Percentiles rank a stretch among this genome's conserved stretches.
phyloP scores from a whole-genome alignment of 2,113 vertebrate species.

The Morone chrysops region DNA sequence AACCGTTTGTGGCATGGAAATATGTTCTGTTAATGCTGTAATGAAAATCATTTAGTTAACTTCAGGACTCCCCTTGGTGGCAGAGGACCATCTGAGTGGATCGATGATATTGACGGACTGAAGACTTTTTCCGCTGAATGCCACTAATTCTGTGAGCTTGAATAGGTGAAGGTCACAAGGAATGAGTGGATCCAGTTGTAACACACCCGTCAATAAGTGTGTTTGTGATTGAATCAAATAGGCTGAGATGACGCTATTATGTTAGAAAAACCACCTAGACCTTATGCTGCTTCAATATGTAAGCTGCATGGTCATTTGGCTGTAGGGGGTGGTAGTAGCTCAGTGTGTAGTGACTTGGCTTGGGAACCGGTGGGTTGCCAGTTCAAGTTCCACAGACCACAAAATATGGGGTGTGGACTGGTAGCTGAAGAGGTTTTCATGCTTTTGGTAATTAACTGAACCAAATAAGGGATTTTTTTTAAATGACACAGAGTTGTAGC shows the following conservation, averaged over 20 bases:
- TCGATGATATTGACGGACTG: constrained; percentile 83
- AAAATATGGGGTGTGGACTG: too few relatives aligned
- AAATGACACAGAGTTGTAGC: constrained; percentile 4
- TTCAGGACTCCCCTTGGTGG: constrained; percentile 75
- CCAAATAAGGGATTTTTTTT: not conserved
- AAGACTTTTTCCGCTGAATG: constrained; percentile 79
- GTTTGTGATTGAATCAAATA: constrained; percentile 66
- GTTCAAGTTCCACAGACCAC: too few relatives aligned
- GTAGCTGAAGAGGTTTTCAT: not conserved
- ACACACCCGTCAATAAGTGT: constrained; percentile 79
- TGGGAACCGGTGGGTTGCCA: too few relatives aligned
- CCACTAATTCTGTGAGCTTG: constrained; percentile 78
- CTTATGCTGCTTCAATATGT: not conserved
- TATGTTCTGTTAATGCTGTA: constrained; percentile 80
- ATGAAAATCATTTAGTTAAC: constrained; percentile 86
- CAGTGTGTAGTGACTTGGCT: too few relatives aligned
- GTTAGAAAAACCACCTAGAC: not conserved
- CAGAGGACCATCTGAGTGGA: constrained; percentile 79
- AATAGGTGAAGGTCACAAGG: constrained; percentile 80
- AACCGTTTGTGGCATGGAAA: constrained; percentile 69
- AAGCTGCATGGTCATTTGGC: not conserved
- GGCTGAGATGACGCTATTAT: constrained; percentile 51
- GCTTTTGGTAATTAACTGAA: constrained; percentile 17
- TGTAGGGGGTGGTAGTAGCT: not conserved
- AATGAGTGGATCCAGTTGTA: constrained; percentile 77